phyloP scores from a whole-genome alignment of 2,888 invertebrate species.

The Villa cingulata region DNA sequence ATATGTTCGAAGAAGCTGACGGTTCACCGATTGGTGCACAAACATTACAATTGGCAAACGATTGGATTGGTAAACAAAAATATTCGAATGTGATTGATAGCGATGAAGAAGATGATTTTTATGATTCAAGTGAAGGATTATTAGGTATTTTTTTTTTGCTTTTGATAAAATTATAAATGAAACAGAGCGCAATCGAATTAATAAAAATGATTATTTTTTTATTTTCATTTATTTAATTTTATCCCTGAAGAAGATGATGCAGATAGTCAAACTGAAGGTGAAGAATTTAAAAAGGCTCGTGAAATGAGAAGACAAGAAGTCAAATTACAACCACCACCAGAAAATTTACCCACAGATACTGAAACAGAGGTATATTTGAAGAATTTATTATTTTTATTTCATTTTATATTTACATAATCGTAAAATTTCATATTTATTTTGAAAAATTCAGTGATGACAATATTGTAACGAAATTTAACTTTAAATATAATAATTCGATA shows the following conservation, averaged over 20 bases:
- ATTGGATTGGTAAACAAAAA: conserved; percentile 48
- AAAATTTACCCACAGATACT: conserved; percentile 47
- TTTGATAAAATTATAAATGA: neutral
- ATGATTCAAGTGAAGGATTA: conserved; percentile 36
- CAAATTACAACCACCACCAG: conserved; percentile 47
- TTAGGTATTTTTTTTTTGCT: conserved; percentile 21
- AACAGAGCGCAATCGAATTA: neutral
- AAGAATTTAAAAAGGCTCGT: conserved; percentile 50
- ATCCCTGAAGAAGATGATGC: conserved; percentile 48
- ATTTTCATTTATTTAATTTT: neutral
- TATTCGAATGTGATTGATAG: conserved; percentile 36
- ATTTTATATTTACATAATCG: no score
- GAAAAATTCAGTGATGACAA: no score
- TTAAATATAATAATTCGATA: no score
- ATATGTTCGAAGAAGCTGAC: conserved; percentile 53
- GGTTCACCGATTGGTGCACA: conserved; percentile 43
- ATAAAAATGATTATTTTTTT: neutral
- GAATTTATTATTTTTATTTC: neutral
- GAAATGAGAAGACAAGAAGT: conserved; percentile 55
- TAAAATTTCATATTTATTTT: no score
- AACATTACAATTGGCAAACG: conserved; percentile 53
- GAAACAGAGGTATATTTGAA: conserved; percentile 53
- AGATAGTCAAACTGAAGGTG: conserved; percentile 60
- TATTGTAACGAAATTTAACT: no score
- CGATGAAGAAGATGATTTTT: conserved; percentile 32